phyloP scores from a whole-genome alignment of 1,140 invertebrate species.

The Xylocopa sonorina region DNA sequence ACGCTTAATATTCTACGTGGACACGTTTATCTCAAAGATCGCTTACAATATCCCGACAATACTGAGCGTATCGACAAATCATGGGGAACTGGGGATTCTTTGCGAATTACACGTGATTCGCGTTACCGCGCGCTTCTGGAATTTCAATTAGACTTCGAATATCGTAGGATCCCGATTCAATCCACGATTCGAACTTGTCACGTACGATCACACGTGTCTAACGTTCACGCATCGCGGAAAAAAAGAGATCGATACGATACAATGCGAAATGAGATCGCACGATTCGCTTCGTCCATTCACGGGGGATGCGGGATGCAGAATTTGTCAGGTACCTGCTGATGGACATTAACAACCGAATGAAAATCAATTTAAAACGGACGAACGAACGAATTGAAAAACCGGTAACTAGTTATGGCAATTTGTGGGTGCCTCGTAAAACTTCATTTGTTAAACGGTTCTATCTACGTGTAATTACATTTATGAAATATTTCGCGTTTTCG shows the following conservation, averaged over 20 bases:
- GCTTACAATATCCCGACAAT: neutral
- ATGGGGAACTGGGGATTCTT: conserved; percentile 1
- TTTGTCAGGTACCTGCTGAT: too few relatives aligned
- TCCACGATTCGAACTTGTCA: conserved; percentile 42
- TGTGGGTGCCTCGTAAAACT: neutral
- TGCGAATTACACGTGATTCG: conserved; percentile 40
- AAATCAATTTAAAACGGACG: neutral
- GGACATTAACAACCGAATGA: neutral
- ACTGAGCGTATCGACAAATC: conserved; percentile 1
- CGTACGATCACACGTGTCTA: conserved; percentile 46
- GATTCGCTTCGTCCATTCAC: conserved; percentile 28
- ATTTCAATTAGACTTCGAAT: conserved; percentile 61
- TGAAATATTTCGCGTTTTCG: neutral
- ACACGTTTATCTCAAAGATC: neutral
- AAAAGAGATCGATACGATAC: conserved; percentile 26
- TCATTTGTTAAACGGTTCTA: neutral
- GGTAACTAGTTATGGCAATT: neutral
- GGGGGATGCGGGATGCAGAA: neutral
- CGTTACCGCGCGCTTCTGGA: conserved; percentile 43
- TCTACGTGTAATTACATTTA: conserved; percentile 15
- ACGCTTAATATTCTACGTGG: neutral
- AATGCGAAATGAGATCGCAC: conserved; percentile 12
- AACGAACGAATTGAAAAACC: too few relatives aligned
- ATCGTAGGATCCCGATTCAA: conserved; percentile 39
- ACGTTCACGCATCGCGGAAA: conserved; percentile 17